Evolutionary conservation across 1,140 invertebrate species (phyloP), one percentile per base, ranked within the genome.

Genomic region (Spodoptera frugiperda): DNA sequence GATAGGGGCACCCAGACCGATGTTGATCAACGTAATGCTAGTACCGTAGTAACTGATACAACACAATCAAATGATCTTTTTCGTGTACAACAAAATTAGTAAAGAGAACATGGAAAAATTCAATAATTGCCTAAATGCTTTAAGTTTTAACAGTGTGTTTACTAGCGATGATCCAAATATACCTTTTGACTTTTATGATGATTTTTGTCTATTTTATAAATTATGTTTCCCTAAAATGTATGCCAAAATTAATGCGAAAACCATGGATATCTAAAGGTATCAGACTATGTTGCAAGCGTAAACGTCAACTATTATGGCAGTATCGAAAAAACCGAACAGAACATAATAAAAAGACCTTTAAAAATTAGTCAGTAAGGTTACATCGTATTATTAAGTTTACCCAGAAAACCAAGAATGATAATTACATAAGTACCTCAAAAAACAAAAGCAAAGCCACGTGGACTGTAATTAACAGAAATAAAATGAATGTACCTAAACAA

Each of bases 381-480:
- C 19, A 54, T 54, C 15, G 51, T 54, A 54, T 54, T 54, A 54
- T 54, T 2, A 17, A 54, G 6, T 49, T 54, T 3, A 54, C 51
- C 15, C 51, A 54, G 19, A 54, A 54, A 17, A 19, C 17, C 5
- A 54, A 54, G 51, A 54, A 21, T 54, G 51, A 54, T 54, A 19
- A 54, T 15, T 54, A 54, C 15, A 54, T 54, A 54, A 54, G 5
- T 54, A 54, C 19, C 19, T 54, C 51, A 54, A 54, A 54, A 19
- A 54, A 54, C 5, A 54, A 54, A 54, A 54, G n/a, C 17, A 54
- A 54, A 54, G 51, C 51, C n/a, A 54, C 51, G 51, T 54, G 51
- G 51, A 54, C 51, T 54, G 51, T 17, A 19, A 54, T 54, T 17
- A 54, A 54, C 51, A 54, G 51, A 54, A 54, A 54, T 54, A 54